These are phyloP conservation scores for Hiodon alosoides DNA, from an alignment of 2,113 vertebrate genomes.

Conservation along the genomic window DNA sequence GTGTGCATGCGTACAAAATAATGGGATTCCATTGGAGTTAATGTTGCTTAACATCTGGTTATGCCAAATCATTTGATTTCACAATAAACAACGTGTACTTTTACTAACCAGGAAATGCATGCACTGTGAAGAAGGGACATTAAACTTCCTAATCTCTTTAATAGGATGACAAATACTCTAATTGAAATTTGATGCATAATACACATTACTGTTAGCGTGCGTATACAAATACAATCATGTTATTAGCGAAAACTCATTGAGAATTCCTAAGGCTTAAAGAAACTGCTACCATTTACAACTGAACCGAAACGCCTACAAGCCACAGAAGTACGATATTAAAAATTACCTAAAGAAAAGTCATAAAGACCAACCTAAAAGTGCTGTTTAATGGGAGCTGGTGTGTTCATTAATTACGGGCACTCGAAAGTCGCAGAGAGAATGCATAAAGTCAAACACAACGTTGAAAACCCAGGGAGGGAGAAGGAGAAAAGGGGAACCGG, in stretches of 20 bases:
- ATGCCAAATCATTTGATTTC: constrained; percentile 25
- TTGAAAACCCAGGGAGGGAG: not conserved
- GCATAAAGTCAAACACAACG: too few relatives aligned
- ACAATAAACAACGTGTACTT: constrained; percentile 10
- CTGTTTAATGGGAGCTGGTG: too few relatives aligned
- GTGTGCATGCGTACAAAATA: not conserved
- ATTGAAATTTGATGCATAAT: constrained; percentile 25
- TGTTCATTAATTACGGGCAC: too few relatives aligned
- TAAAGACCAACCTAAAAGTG: too few relatives aligned
- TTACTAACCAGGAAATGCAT: not conserved
- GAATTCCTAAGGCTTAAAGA: not conserved
- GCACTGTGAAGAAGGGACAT: constrained; percentile 10
- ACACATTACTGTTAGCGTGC: not conserved
- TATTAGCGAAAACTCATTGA: not conserved
- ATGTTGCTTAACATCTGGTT: constrained; percentile 12
- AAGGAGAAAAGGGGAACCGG: not conserved
- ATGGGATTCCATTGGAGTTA: not conserved
- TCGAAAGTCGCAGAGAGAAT: too few relatives aligned
- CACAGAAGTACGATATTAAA: too few relatives aligned
- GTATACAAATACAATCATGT: not conserved
- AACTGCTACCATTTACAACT: too few relatives aligned
- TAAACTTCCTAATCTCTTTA: constrained; percentile 26
- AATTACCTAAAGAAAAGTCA: too few relatives aligned
- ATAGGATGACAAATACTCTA: constrained; percentile 21
- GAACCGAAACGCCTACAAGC: too few relatives aligned